Evolutionary conservation across 2,888 invertebrate genomes (phyloP).

Genomic region (Xestoiulus laeticollis): DNA sequence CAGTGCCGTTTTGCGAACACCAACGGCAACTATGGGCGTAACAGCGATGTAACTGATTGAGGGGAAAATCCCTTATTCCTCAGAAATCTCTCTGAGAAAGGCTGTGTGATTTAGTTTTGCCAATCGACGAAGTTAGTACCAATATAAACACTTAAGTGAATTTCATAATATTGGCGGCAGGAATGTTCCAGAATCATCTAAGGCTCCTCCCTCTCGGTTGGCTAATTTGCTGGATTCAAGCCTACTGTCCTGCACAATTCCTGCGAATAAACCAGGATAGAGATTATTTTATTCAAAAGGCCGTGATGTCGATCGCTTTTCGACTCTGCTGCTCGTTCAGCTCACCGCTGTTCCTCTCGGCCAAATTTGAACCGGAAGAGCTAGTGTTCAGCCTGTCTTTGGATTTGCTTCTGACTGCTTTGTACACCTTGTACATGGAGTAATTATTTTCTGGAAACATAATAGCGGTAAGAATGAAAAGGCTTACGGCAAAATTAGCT

Average conservation of each 20-base stretch:
- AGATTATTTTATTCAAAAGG: not conserved
- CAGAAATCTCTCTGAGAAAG: slow-evolving; percentile 4
- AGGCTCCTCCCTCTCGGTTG: slow-evolving; percentile 60
- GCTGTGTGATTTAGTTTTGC: not conserved
- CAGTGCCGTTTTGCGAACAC: not conserved
- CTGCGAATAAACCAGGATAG: slow-evolving; percentile 51
- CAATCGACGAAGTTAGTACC: not conserved
- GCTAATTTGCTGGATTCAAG: slow-evolving; percentile 64
- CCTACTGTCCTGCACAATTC: slow-evolving; percentile 58
- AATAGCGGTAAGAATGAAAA: not conserved
- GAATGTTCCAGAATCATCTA: slow-evolving; percentile 73
- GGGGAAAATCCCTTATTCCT: slow-evolving; percentile 5
- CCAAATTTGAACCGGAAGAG: not conserved
- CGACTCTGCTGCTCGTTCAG: slow-evolving; percentile 32
- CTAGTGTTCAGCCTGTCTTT: slow-evolving; percentile 48
- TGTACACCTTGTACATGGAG: slow-evolving; percentile 64
- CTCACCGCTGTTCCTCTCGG: slow-evolving; percentile 46
- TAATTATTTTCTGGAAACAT: slow-evolving; percentile 50
- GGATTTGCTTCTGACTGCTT: slow-evolving; percentile 59
- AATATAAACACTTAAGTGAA: slow-evolving; percentile 30
- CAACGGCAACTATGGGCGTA: not conserved
- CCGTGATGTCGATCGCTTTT: slow-evolving; percentile 43
- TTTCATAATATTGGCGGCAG: slow-evolving; percentile 72
- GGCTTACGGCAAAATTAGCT: not conserved
- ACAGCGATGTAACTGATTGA: not conserved